A percentile compares a stretch with the other conserved stretches of the same genome.
Evolutionary conservation across 2,113 vertebrate species (phyloP).

Genomic region (Colaptes auratus): DNA sequence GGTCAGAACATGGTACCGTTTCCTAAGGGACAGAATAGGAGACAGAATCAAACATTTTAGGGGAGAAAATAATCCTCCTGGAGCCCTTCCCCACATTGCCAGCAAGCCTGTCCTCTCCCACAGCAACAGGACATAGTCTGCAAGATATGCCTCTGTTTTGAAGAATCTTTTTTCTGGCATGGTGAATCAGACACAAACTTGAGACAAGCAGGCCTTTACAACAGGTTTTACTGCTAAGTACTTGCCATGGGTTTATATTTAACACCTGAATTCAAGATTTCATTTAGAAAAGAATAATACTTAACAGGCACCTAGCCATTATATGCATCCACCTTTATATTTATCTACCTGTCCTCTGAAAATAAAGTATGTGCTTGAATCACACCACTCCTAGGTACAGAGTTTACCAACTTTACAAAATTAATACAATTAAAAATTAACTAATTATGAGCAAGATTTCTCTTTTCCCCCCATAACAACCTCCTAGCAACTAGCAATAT

Average conservation of each 20-base stretch:
- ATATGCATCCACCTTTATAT: background rate
- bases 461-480: background rate
- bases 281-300: background rate
- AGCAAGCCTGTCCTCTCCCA: background rate
- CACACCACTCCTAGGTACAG: background rate
- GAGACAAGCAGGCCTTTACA: background rate
- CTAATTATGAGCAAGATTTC: background rate
- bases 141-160: background rate
- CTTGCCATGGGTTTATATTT: background rate
- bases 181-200: background rate
- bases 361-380: background rate
- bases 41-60: background rate
- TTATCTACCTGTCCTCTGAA: background rate
- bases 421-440: background rate
- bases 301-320: background rate
- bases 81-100: background rate
- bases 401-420: background rate
- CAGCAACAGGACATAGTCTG: background rate
- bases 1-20: background rate
- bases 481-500: background rate
- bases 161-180: slow-evolving; percentile 12
- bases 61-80: background rate
- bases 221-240: slow-evolving; percentile 21
- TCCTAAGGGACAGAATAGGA: background rate
- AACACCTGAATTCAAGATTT: background rate